phyloP scores from a whole-genome alignment of 2,888 invertebrate species.

The Seladonia tumulorum region DNA sequence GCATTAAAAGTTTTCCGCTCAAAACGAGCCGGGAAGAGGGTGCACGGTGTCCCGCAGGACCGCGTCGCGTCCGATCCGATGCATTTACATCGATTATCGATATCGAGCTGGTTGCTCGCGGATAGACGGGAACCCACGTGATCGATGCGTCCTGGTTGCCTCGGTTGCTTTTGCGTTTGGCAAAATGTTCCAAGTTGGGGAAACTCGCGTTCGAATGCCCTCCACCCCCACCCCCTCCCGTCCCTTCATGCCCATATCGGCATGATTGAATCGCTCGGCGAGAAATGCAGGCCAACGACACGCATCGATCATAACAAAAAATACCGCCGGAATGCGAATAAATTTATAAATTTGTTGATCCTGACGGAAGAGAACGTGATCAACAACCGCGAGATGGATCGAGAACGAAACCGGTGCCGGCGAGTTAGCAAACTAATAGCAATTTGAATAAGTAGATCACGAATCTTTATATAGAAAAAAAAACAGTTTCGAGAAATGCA shows the following conservation, averaged over 20 bases:
- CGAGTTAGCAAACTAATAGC: too few species aligned
- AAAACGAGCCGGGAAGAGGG: not conserved
- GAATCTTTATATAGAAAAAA: too few species aligned
- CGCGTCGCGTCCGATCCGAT: constrained; percentile 14
- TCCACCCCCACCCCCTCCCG: not conserved
- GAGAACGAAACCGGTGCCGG: not conserved
- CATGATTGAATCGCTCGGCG: constrained; percentile 35
- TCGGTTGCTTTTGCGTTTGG: constrained; percentile 17
- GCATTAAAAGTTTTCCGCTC: constrained; percentile 17
- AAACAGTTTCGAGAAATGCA: too few species aligned
- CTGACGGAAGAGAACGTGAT: not conserved
- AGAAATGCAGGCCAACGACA: constrained; percentile 19
- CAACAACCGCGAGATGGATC: constrained; percentile 24
- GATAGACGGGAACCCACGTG: constrained; percentile 18
- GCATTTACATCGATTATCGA: constrained; percentile 27
- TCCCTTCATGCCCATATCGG: not conserved
- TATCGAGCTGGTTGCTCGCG: constrained; percentile 4
- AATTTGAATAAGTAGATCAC: too few species aligned
- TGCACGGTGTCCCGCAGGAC: not conserved
- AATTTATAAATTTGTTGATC: constrained; percentile 32
- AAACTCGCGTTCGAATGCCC: not conserved
- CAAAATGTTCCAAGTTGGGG: constrained; percentile 36
- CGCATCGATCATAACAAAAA: constrained; percentile 36
- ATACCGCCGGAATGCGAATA: not conserved
- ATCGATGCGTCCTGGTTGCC: constrained; percentile 37